Evolutionary conservation across 2,888 invertebrate genomes (phyloP), one percentile per base, ranked within the genome.

Genomic region (Mycalesis mineus): DNA sequence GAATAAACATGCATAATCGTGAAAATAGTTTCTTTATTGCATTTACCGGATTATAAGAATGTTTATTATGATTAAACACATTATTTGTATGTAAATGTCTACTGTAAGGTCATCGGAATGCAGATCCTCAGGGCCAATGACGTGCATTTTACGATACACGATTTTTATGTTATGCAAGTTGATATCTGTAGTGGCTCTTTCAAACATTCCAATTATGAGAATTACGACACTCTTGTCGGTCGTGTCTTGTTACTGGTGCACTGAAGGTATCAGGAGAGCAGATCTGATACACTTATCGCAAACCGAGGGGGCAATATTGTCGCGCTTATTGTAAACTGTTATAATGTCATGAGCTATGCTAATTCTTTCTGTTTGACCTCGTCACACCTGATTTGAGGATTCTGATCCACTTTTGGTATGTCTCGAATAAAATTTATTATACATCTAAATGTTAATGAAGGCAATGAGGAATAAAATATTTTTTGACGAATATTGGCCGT

Each of bases 361-460:
- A 85, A 87, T 84, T 69, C 72, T 65, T 37, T 73, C 71, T 69
- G 68, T 61, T 61, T 74, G 84, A 82, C 87, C 88, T 88, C 77
- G 83, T 74, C 84, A 72, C 80, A 74, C 77, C 78, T 80, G 79
- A 80, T 75, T 73, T 77, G 72, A 80, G 77, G 80, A 84, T 78
- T 78, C 74, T 80, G 81, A 81, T 84, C 79, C 74, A 84, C 75
- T 77, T 84, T 79, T 82, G 82, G 86, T 85, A 79, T 69, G 82
- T 82, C 74, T 81, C 74, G 73, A 77, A 75, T 65, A 68, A 76
- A 81, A 84, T 87, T 85, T 84, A 84, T 87, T 77, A 75, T 73
- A 71, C 68, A 76, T 83, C 72, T 82, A 86, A 85, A 88, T 86
- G 84, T 78, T 81, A 88, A 87, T 85, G 67, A 78, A 80, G 79